Evolutionary conservation across 53 echinoderm and acorn worm genomes (phyloP).

Genomic region (Apostichopus leukothele): DNA sequence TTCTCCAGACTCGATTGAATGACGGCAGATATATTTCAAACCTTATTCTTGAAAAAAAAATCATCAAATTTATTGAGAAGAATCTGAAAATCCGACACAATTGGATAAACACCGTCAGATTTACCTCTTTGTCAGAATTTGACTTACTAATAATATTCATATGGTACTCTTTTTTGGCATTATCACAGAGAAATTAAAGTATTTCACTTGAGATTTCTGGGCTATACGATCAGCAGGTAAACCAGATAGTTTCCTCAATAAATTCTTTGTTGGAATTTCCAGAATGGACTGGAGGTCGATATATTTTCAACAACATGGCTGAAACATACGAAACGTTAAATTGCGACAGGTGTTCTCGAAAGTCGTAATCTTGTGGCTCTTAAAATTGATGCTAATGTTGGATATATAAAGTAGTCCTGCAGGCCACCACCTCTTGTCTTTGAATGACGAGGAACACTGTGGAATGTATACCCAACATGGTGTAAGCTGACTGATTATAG

Average conservation of each 20-base stretch:
- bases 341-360: conserved; percentile 26
- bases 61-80: too few species aligned
- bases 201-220: conserved; percentile 28
- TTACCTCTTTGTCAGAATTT: conserved; percentile 28
- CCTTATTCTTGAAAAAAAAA: too few species aligned
- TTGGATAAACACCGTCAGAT: not conserved
- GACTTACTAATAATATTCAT: conserved; percentile 7
- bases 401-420: not conserved
- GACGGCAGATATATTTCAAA: too few species aligned
- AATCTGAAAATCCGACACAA: too few species aligned
- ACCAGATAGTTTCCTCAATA: conserved; percentile 8
- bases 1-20: not conserved
- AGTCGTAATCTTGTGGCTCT: not conserved
- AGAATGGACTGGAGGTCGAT: conserved; percentile 41
- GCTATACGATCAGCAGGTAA: conserved; percentile 3
- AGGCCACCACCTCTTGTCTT: conserved; percentile 1
- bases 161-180: too few species aligned
- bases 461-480: not conserved
- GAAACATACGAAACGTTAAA: conserved; percentile 13
- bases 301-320: conserved; percentile 22
- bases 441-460: not conserved
- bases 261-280: conserved; percentile 30
- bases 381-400: conserved; percentile 8
- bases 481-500: conserved; percentile 8
- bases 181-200: not conserved